These are phyloP conservation scores for Ptychochromis oligacanthus DNA, from an alignment of 2,113 vertebrate genomes.

Conservation along the genomic window DNA sequence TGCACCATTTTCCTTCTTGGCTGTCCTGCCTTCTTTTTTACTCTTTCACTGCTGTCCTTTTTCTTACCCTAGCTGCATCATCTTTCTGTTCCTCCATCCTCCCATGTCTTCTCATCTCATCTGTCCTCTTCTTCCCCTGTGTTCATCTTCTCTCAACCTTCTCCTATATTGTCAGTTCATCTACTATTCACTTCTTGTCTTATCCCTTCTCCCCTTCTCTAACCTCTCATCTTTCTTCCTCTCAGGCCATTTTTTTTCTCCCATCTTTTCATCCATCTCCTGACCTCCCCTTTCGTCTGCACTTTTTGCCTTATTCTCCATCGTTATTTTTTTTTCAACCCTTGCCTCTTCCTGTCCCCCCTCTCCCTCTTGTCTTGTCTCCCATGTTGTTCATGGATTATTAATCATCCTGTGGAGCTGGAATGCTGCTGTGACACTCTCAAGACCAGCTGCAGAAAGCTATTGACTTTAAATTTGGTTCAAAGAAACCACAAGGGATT, in stretches of 20 bases:
- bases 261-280: background rate
- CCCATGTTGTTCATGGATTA: constrained; percentile 54
- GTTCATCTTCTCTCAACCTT: background rate
- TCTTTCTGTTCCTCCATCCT: background rate
- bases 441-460: constrained; percentile 24
- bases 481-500: constrained; percentile 40
- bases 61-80: background rate
- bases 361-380: constrained; percentile 59
- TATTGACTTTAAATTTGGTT: constrained; percentile 49
- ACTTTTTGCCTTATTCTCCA: background rate
- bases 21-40: background rate
- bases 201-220: background rate
- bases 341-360: background rate
- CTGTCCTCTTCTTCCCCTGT: background rate
- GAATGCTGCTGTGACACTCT: constrained; percentile 23
- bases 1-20: background rate
- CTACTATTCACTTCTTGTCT: background rate
- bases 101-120: background rate
- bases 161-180: constrained; percentile 14
- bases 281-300: background rate
- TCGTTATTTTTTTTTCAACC: background rate
- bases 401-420: constrained; percentile 45
- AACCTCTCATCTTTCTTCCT: background rate
- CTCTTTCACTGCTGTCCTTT: background rate
- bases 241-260: background rate